These are phyloP conservation scores for Euglossa dilemma DNA, from an alignment of 1,140 invertebrate species.

Conservation along the genomic window DNA sequence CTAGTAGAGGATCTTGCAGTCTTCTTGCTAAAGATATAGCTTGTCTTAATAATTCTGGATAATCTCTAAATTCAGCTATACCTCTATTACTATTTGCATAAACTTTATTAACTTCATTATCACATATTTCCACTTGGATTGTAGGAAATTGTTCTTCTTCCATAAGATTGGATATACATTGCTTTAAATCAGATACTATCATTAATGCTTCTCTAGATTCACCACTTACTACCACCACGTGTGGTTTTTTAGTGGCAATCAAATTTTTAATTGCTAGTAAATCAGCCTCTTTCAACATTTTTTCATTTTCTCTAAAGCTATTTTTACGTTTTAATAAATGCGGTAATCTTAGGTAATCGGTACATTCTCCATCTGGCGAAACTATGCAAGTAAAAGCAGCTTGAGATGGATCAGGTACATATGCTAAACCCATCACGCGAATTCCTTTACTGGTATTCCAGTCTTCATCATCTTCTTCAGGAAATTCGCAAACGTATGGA, in stretches of 20 bases:
- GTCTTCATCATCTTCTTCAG: conserved; percentile 94
- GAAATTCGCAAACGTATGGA: conserved; percentile 91
- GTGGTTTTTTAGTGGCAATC: conserved; percentile 95
- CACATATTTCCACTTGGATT: conserved; percentile 95
- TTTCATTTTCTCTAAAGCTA: conserved; percentile 88
- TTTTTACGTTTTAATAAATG: conserved; percentile 93
- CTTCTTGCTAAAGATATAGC: conserved; percentile 95
- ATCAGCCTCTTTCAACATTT: conserved; percentile 90
- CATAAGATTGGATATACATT: conserved; percentile 88
- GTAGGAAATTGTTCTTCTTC: conserved; percentile 94
- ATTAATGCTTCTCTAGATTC: conserved; percentile 94
- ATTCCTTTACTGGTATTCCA: conserved; percentile 94
- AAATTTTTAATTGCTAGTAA: conserved; percentile 92
- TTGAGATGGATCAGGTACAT: conserved; percentile 92
- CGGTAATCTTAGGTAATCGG: conserved; percentile 93
- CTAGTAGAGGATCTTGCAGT: conserved; percentile 97
- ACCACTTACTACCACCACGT: conserved; percentile 94
- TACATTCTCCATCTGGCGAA: conserved; percentile 94
- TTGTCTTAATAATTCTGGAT: conserved; percentile 93
- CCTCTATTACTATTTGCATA: conserved; percentile 96
- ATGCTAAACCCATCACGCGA: conserved; percentile 93
- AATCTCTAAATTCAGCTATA: conserved; percentile 94
- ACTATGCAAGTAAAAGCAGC: conserved; percentile 95
- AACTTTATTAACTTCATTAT: conserved; percentile 95
- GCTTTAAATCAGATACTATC: conserved; percentile 92